phyloP scores from a whole-genome alignment of 2,113 vertebrate genomes.

The Carassius auratus region DNA sequence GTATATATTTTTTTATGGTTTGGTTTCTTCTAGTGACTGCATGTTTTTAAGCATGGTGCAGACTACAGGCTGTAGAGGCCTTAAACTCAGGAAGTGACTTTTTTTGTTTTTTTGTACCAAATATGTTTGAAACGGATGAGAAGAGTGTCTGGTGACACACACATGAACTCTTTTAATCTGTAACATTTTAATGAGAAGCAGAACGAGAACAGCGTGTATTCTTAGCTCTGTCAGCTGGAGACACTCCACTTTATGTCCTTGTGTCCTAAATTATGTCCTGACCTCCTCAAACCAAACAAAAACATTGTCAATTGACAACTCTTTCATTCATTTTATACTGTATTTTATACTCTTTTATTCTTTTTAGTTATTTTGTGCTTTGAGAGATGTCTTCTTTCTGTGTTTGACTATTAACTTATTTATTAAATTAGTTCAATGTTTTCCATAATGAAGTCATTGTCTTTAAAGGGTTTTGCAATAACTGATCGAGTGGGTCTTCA shows the following conservation, averaged over 20 bases:
- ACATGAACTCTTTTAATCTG: slow-evolving; percentile 26
- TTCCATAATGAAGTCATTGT: background rate
- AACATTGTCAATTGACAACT: background rate
- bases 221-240: background rate
- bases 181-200: background rate
- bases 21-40: slow-evolving; percentile 48
- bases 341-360: slow-evolving; percentile 1
- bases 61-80: slow-evolving; percentile 7
- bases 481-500: background rate
- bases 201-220: background rate
- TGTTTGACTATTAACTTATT: slow-evolving; percentile 40
- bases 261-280: background rate
- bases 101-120: slow-evolving; percentile 47
- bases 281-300: background rate
- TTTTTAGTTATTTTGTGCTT: slow-evolving; percentile 30
- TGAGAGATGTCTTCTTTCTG: slow-evolving; percentile 21
- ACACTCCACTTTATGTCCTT: background rate
- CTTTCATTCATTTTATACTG: slow-evolving; percentile 28
- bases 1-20: slow-evolving; percentile 47
- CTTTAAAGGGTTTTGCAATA: background rate
- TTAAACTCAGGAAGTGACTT: slow-evolving; percentile 4
- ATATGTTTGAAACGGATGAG: slow-evolving; percentile 21
- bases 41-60: slow-evolving; percentile 49
- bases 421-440: slow-evolving; percentile 41
- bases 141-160: background rate